Evolutionary conservation across 2,888 invertebrate genomes (phyloP).

Genomic region (Ectemnius cavifrons): DNA sequence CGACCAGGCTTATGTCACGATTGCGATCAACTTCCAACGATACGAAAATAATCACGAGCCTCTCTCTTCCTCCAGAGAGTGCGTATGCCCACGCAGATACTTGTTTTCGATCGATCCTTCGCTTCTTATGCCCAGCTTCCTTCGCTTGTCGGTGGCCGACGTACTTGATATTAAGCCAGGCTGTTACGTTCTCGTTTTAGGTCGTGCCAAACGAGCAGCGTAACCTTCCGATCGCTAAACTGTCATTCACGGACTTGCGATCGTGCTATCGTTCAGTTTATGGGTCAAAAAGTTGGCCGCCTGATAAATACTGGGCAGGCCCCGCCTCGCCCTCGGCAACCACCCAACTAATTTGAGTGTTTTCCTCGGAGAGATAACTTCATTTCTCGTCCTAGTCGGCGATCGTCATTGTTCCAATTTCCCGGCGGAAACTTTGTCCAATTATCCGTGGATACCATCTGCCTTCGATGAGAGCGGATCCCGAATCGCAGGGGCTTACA

Average conservation of each 20-base stretch:
- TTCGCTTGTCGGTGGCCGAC: neutral
- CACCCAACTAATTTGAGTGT: slow-evolving; percentile 1
- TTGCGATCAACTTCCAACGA: slow-evolving; percentile 5
- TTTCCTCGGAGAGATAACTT: neutral
- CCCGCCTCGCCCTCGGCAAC: neutral
- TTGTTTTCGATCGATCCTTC: too few species aligned
- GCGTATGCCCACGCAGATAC: slow-evolving; percentile 30
- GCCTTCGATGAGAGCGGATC: too few species aligned
- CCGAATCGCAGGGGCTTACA: too few species aligned
- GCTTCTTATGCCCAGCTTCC: neutral
- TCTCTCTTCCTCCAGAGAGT: neutral
- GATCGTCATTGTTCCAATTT: slow-evolving; percentile 2
- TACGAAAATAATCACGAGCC: slow-evolving; percentile 3
- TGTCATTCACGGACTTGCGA: slow-evolving; percentile 36
- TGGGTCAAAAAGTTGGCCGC: neutral
- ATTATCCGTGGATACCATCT: neutral
- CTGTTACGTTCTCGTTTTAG: slow-evolving; percentile 23
- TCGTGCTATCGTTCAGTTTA: slow-evolving; percentile 10
- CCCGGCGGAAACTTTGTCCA: neutral
- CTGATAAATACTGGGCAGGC: neutral
- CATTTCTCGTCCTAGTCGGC: neutral
- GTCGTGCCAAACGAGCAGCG: slow-evolving; percentile 27
- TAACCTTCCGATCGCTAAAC: slow-evolving; percentile 35
- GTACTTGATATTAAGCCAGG: too few species aligned
- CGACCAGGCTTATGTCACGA: slow-evolving; percentile 14